Evolutionary conservation across 2,888 invertebrate species (phyloP), one percentile per base, ranked within the genome.

Genomic region (Cheilosia vernalis): DNA sequence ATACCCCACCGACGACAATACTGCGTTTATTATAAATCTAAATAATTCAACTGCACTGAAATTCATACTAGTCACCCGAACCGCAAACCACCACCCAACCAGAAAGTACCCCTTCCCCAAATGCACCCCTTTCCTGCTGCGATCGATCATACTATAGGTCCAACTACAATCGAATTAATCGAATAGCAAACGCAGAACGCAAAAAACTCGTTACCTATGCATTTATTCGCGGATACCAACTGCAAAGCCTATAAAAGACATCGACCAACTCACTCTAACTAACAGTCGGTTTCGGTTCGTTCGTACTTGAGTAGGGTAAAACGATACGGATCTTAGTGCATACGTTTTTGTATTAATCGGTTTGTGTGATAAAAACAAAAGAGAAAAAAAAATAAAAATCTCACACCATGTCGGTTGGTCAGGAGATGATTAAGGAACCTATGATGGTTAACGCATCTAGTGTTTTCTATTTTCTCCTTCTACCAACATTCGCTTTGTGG

Each of bases 381-480:
- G 64, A 77, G 47, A 33, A 37, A 47, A 24, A 63, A 61, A 72
- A 64, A n/a, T n/a, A 37, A 53, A 58, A 66, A 61, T 72, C 64
- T 74, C 24, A n/a, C 21, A 74, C 61, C 61, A 90, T 90, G 89
- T 86, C 89, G 87, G 77, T 91, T 44, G 72, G 86, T 7, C 87
- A 88, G 88, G 92, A 92, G 88, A 88, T 91, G 86, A 88, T 91
- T 61, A 90, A 90, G 87, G 92, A 92, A 80, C 90, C 91, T n/a
- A 87, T 89, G 37, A 60, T 91, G 63, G 89, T 91, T 73, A 90
- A 95, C 51, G 94, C 96, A 27, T 94, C 95, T 73, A 95, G 93
- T 88, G 92, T 96, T 82, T 96, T 96, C 90, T 95, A 96, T 88
- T 93, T 95, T 83, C 94, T 97, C n/a, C 92, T 97, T 58, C 91